Evolutionary conservation across 1,140 invertebrate genomes (phyloP).

Genomic region (Caenorhabditis inopinata): DNA sequence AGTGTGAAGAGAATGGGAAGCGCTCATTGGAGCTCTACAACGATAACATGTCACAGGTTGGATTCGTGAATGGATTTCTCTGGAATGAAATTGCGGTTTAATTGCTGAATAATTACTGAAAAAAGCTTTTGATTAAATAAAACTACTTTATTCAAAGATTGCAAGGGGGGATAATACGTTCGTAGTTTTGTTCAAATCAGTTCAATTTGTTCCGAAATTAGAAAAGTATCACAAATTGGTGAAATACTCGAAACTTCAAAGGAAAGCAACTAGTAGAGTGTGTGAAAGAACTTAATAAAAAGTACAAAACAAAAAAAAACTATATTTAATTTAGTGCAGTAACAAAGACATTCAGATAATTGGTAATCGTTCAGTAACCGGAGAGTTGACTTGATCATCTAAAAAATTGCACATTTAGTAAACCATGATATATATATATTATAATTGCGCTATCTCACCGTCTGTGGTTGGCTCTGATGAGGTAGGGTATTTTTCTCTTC

Average conservation of each 20-base stretch:
- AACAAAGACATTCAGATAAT: not conserved
- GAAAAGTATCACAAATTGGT: constrained; percentile 12
- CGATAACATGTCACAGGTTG: constrained; percentile 23
- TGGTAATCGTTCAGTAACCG: constrained; percentile 22
- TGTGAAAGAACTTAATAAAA: not conserved
- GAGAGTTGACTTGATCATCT: constrained; percentile 16
- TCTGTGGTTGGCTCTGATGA: not conserved
- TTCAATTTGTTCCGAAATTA: not conserved
- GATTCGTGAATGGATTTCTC: constrained; percentile 18
- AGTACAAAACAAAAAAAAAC: not conserved
- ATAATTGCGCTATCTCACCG: too few species aligned
- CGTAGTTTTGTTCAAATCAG: not conserved
- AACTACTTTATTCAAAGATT: too few species aligned
- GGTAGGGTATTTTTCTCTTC: constrained; percentile 3
- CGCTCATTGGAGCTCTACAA: constrained; percentile 14
- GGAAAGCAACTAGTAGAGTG: not conserved
- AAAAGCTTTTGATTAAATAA: not conserved
- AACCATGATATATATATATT: too few species aligned
- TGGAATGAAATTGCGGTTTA: constrained; percentile 8
- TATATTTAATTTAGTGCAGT: too few species aligned
- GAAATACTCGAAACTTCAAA: not conserved
- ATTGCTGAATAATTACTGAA: not conserved
- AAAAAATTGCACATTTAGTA: too few species aligned
- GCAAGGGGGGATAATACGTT: too few species aligned
- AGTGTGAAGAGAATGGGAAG: not conserved